phyloP scores from a whole-genome alignment of 2,113 vertebrate genomes.

The Raja brachyura region DNA sequence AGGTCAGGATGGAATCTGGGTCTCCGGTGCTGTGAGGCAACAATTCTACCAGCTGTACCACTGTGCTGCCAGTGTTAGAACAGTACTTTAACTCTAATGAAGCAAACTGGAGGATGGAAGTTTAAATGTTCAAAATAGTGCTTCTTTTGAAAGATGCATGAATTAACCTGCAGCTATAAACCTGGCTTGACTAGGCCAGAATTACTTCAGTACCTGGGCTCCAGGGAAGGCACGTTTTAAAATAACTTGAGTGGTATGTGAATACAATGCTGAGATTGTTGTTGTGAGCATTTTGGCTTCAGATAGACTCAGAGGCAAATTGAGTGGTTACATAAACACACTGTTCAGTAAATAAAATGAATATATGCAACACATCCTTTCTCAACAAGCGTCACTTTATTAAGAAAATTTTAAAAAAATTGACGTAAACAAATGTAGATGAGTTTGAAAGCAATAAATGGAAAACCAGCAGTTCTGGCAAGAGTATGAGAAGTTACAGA shows the following conservation, averaged over 20 bases:
- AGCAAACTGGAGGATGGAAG: not conserved
- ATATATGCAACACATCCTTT: not conserved
- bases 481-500: not conserved
- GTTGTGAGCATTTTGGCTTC: not conserved
- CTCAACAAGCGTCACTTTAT: not conserved
- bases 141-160: not conserved
- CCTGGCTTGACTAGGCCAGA: not conserved
- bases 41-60: no score
- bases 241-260: not conserved
- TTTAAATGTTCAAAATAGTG: not conserved
- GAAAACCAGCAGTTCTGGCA: not conserved
- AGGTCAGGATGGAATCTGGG: no score
- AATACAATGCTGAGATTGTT: not conserved
- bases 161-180: not conserved
- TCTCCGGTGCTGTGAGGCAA: no score
- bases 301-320: not conserved
- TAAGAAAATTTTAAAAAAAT: not conserved
- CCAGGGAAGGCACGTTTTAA: not conserved
- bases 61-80: not conserved
- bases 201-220: not conserved
- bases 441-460: conserved; percentile 1
- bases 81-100: not conserved
- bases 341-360: not conserved
- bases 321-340: not conserved
- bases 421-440: conserved; percentile 8